These are phyloP conservation scores for Emydura subglobosa DNA, from an alignment of 2,113 vertebrate genomes.

Conservation along the genomic window DNA sequence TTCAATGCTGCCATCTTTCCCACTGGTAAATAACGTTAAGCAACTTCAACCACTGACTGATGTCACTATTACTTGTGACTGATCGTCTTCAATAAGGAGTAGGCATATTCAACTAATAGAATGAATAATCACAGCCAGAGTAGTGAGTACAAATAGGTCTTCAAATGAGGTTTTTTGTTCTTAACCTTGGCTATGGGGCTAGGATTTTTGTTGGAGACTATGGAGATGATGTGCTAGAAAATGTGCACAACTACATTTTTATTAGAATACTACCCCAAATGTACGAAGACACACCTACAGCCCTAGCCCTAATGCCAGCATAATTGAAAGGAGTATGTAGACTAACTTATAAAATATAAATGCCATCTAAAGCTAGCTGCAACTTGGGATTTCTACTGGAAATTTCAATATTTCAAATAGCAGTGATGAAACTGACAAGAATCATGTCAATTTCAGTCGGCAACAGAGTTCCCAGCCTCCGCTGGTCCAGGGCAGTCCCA, in stretches of 20 bases:
- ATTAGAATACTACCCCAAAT: neutral
- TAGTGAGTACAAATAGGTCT: neutral
- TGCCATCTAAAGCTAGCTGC: neutral
- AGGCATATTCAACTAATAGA: neutral
- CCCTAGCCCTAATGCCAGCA: neutral
- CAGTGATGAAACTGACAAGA: neutral
- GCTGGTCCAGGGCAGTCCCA: neutral
- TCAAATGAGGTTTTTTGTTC: neutral
- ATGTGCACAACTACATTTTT: neutral
- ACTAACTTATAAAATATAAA: neutral
- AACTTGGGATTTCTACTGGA: neutral
- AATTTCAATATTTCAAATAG: neutral
- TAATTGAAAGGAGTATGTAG: neutral
- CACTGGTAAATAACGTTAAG: neutral
- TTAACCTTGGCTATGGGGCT: neutral
- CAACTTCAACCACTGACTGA: neutral
- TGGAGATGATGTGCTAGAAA: neutral
- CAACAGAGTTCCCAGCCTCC: neutral
- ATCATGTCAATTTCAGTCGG: neutral
- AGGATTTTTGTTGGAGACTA: neutral
- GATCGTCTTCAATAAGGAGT: neutral
- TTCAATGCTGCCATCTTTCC: neutral
- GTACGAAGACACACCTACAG: neutral
- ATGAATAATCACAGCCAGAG: fast-evolving
- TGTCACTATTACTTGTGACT: neutral